These are phyloP conservation scores for Drosophila aldrichi DNA, from an alignment of 2,888 invertebrate species.

Conservation along the genomic window DNA sequence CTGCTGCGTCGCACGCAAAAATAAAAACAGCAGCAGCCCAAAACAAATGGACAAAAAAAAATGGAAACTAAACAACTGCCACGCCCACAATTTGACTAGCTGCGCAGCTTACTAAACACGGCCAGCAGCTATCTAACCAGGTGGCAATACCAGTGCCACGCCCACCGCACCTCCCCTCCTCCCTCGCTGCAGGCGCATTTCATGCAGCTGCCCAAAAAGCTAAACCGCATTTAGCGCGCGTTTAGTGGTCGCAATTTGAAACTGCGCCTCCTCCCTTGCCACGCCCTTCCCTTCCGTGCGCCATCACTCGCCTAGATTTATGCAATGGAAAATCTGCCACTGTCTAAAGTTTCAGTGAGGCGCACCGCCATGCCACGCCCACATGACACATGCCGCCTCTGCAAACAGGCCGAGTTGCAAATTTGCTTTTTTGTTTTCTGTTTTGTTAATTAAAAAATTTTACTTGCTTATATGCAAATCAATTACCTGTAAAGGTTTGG, in stretches of 20 bases:
- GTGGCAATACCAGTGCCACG: constrained; percentile 33
- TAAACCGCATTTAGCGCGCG: constrained; percentile 79
- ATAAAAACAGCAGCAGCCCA: constrained; percentile 30
- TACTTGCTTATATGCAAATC: constrained; percentile 75
- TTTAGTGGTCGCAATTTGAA: constrained; percentile 73
- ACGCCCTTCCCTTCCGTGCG: too few species aligned
- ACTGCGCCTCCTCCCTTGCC: neutral
- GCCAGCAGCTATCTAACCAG: constrained; percentile 25
- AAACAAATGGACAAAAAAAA: constrained; percentile 6
- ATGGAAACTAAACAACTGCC: constrained; percentile 16
- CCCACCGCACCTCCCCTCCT: too few species aligned
- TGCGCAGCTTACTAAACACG: constrained; percentile 65
- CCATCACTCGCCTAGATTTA: constrained; percentile 39
- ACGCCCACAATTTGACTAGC: constrained; percentile 49
- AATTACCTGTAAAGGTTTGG: constrained; percentile 57
- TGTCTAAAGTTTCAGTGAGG: constrained; percentile 64
- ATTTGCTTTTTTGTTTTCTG: constrained; percentile 37
- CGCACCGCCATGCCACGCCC: constrained; percentile 34
- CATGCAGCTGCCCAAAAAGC: constrained; percentile 67
- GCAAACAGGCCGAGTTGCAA: constrained; percentile 31
- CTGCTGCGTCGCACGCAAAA: constrained; percentile 70
- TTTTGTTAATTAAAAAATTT: constrained; percentile 73
- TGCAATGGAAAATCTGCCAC: constrained; percentile 72
- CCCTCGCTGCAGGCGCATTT: constrained; percentile 58
- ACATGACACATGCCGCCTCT: constrained; percentile 19